Base-by-base conservation (phyloP, 2,888 invertebrate genomes). In the Megastigmus dorsalis region DNA sequence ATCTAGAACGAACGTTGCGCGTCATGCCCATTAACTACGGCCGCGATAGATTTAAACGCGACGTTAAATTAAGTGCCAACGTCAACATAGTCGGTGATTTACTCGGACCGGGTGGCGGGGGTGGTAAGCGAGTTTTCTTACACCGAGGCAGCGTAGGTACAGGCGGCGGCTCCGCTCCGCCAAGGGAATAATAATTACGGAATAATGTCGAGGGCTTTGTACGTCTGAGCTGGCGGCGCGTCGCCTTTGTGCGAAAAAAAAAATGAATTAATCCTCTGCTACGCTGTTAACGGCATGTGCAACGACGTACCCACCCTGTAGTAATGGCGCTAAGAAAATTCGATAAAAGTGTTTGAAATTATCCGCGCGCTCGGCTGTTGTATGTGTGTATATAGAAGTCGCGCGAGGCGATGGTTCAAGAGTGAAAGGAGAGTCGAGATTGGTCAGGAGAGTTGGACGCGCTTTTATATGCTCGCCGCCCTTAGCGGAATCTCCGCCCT, bases 21-120 rank as follows among this genome's bases (percentile, higher is more conserved):
- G 48, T 65, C 60, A 72, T 50, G 33, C 45, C 63, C 55, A 57
- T 71, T 57, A 72, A 72, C 57, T 72, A 48, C n/a, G n/a, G 3
- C n/a, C 41, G 38, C 26, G 48, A 72, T 48, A 57, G 57, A 41
- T 72, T 72, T 72, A 50, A 72, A 50, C 48, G 57, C 41, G 48
- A 57, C 57, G 50, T 63, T 70, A 72, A 72, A 72, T 72, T 41
- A 72, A 65, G 71, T 65, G 71, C 63, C 65, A 72, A 72, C 65
- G 65, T 72, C 65, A 72, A 65, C 65, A n/a, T n/a, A 50, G 57
- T 23, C 48, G 15, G 41, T 36, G 60, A 62, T 69, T 69, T 62
- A 69, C 60, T 62, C 52, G 23, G 45, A n/a, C 10, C 13, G 18
- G 18, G 48, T 20, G 23, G n/a, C n/a, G n/a, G n/a, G n/a, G n/a